phyloP scores from a whole-genome alignment of 2,888 invertebrate genomes.

The Pollenia amentaria region DNA sequence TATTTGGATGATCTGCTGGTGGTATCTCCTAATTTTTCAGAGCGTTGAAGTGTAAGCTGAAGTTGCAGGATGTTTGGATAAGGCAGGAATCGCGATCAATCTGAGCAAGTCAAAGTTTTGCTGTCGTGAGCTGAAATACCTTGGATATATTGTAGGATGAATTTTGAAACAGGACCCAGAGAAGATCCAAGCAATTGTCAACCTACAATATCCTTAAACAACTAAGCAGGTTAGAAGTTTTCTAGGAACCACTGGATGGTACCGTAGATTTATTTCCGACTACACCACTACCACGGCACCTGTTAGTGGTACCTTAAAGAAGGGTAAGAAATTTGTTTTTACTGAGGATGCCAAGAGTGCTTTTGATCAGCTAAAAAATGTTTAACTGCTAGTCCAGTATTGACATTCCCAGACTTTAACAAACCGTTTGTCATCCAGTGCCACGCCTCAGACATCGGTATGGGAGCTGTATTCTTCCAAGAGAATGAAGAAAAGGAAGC shows the following conservation, averaged over 20 bases:
- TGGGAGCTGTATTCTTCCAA: no score
- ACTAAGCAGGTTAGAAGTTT: slow-evolving; percentile 1
- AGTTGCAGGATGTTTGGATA: background rate
- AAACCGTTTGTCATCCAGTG: no score
- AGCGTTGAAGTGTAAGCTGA: background rate
- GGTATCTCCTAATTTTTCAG: background rate
- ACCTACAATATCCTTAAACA: background rate
- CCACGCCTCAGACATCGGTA: no score
- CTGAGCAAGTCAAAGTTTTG: background rate
- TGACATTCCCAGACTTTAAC: no score
- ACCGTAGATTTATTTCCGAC: background rate
- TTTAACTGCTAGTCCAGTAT: no score
- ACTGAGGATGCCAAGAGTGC: background rate
- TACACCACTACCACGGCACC: background rate
- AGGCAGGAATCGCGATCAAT: background rate
- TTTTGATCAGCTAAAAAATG: no score
- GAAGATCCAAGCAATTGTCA: background rate
- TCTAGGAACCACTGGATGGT: background rate
- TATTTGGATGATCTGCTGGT: background rate
- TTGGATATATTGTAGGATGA: slow-evolving; percentile 3
- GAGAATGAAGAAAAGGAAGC: no score
- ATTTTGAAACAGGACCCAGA: background rate
- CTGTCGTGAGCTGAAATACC: background rate
- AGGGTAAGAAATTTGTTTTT: background rate
- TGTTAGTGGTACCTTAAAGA: background rate